Evolutionary conservation across 1,140 invertebrate genomes (phyloP).

Genomic region (Trichonephila inaurata): DNA sequence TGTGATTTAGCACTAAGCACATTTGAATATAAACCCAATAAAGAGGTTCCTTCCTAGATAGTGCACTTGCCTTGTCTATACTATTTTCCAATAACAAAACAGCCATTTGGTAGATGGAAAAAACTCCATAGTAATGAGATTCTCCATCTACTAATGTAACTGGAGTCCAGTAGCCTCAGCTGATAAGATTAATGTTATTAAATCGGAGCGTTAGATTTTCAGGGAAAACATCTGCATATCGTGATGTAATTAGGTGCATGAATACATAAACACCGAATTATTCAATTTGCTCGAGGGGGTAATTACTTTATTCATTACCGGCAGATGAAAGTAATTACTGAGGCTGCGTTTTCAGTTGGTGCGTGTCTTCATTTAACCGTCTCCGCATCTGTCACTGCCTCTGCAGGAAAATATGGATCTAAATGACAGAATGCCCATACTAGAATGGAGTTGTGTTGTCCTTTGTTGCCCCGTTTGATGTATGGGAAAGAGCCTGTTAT

Average conservation of each 20-base stretch:
- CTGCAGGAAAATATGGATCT: background rate
- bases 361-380: constrained; percentile 7
- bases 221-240: constrained; percentile 58
- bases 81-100: constrained; percentile 30
- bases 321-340: constrained; percentile 67
- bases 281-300: constrained; percentile 60
- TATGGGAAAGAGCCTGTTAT: background rate
- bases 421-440: background rate
- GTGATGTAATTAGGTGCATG: constrained; percentile 67
- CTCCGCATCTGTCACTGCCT: constrained; percentile 21
- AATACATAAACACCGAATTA: constrained; percentile 70
- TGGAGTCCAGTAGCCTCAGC: background rate
- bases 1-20: background rate
- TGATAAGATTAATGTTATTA: constrained; percentile 69
- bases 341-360: background rate
- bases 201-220: constrained; percentile 8
- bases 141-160: constrained; percentile 18
- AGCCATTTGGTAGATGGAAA: background rate
- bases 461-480: background rate
- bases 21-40: background rate
- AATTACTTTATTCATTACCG: constrained; percentile 72
- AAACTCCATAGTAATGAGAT: constrained; percentile 37
- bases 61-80: background rate
- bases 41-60: background rate
- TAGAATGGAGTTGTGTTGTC: background rate